Percentiles rank a stretch among this genome's conserved stretches.
These are phyloP conservation scores for Alcedo quadribrachys DNA, from an alignment of 2,797 vertebrate species.

Conservation along the genomic window DNA sequence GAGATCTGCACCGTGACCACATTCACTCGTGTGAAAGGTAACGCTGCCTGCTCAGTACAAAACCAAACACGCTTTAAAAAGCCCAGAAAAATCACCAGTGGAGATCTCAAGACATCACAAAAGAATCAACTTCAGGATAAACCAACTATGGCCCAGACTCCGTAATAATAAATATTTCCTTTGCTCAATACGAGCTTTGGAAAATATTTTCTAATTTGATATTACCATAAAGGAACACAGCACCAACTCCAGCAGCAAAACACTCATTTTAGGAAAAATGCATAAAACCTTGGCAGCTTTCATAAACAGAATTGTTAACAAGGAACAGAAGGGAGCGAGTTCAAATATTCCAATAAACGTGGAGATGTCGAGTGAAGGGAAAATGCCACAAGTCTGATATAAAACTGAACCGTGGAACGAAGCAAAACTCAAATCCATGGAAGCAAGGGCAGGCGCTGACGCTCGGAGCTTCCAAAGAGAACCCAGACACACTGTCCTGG, in stretches of 20 bases:
- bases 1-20: not conserved
- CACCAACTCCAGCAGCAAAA: not conserved
- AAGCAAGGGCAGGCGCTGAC: not conserved
- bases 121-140: not conserved
- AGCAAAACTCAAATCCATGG: not conserved
- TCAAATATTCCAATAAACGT: constrained; percentile 19
- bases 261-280: constrained; percentile 37
- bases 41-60: not conserved
- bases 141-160: not conserved
- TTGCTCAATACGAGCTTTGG: not conserved
- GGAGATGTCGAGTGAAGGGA: not conserved
- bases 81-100: constrained; percentile 5
- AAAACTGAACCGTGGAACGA: constrained; percentile 55
- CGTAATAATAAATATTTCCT: not conserved
- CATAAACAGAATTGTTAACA: constrained; percentile 24
- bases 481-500: not conserved
- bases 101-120: not conserved
- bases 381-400: constrained; percentile 1
- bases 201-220: constrained; percentile 37
- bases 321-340: constrained; percentile 26
- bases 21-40: not conserved
- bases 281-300: constrained; percentile 29
- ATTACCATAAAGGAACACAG: constrained; percentile 12
- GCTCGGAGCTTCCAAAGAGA: not conserved
- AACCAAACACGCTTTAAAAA: not conserved